Conservation (phyloP, 1,140 invertebrate genomes). For the Lordiphosa mommai region DNA sequence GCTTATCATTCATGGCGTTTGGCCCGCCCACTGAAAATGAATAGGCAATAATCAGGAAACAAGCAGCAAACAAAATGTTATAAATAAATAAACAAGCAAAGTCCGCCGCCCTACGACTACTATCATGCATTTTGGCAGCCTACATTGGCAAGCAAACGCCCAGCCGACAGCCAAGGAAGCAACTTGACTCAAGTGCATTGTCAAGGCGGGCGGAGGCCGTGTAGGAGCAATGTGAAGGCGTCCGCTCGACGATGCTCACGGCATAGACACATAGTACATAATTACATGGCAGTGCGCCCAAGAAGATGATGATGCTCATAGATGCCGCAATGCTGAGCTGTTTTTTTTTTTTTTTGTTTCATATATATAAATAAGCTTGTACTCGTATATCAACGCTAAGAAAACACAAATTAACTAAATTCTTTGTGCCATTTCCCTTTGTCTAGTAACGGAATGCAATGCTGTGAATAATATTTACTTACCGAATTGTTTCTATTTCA, state of each 20-base stretch:
- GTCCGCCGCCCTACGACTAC: background rate
- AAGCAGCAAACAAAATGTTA: conserved; percentile 66
- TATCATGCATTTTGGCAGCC: conserved; percentile 40
- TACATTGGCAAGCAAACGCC: conserved; percentile 57
- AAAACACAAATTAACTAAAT: conserved; percentile 42
- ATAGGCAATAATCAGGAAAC: conserved; percentile 57
- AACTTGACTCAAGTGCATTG: conserved; percentile 75
- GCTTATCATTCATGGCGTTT: conserved; percentile 47
- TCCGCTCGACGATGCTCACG: conserved; percentile 31
- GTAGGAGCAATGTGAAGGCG: conserved; percentile 31
- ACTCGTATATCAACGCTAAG: conserved; percentile 33
- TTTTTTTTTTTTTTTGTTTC: conserved; percentile 4
- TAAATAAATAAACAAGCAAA: conserved; percentile 62
- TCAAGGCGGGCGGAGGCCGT: conserved; percentile 45
- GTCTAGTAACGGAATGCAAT: background rate
- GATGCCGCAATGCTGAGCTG: background rate
- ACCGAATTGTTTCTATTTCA: too few species aligned
- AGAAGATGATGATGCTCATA: conserved; percentile 5
- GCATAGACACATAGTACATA: conserved; percentile 31
- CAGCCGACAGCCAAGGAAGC: conserved; percentile 52
- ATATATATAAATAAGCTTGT: conserved; percentile 32
- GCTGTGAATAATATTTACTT: too few species aligned
- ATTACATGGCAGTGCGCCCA: conserved; percentile 57
- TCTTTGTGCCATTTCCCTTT: conserved; percentile 8
- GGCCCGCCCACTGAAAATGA: conserved; percentile 28